A percentile compares a stretch with the other conserved stretches of the same genome.
phyloP scores from a whole-genome alignment of 2,797 vertebrate genomes.

The Borostomias antarcticus region DNA sequence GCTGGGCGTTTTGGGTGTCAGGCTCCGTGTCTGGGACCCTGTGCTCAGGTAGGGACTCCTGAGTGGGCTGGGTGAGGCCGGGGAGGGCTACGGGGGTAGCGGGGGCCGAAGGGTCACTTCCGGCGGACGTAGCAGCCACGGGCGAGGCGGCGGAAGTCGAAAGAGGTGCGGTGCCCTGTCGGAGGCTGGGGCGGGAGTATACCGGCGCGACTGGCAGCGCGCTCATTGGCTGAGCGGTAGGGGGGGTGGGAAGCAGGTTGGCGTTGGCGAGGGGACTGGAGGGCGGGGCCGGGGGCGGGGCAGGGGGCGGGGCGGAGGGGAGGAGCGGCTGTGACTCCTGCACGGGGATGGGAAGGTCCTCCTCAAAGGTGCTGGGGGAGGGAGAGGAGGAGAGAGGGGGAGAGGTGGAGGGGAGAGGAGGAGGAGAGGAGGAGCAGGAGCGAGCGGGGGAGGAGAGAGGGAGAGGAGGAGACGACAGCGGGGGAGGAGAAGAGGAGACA shows the following conservation, averaged over 20 bases:
- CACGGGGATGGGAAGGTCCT: slow-evolving; percentile 72
- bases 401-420: slow-evolving; percentile 35
- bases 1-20: slow-evolving; percentile 41
- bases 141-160: slow-evolving; percentile 26
- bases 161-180: slow-evolving; percentile 27
- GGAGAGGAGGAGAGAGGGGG: slow-evolving; percentile 10
- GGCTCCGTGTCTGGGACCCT: slow-evolving; percentile 35
- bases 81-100: slow-evolving; percentile 35
- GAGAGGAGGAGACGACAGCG: slow-evolving; percentile 22
- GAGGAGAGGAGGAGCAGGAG: slow-evolving; percentile 40
- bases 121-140: slow-evolving; percentile 44
- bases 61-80: slow-evolving; percentile 63
- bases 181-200: slow-evolving; percentile 32
- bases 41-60: slow-evolving; percentile 57
- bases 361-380: slow-evolving; percentile 51
- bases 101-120: slow-evolving; percentile 47
- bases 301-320: slow-evolving; percentile 11
- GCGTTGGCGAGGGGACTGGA: slow-evolving; percentile 26
- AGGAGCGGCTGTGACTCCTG: slow-evolving; percentile 75
- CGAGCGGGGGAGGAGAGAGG: slow-evolving; percentile 37
- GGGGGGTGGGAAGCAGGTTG: slow-evolving; percentile 26
- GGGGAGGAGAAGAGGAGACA: slow-evolving; percentile 41
- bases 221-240: slow-evolving; percentile 27
- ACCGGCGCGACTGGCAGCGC: slow-evolving; percentile 24
- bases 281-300: slow-evolving; percentile 37